phyloP scores from a whole-genome alignment of 2,797 vertebrate genomes.

The Myotis pilosus region DNA sequence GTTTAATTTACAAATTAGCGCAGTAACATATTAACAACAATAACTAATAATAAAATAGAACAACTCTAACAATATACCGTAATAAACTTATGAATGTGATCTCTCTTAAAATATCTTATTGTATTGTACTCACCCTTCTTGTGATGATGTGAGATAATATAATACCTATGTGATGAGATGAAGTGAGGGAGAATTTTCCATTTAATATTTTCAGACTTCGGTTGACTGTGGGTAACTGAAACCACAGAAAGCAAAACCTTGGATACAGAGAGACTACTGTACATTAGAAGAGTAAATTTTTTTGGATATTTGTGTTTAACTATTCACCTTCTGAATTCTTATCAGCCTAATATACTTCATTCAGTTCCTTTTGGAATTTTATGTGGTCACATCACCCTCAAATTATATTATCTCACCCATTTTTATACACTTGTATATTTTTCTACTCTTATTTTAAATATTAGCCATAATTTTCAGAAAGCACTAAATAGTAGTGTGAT shows the following conservation, averaged over 20 bases:
- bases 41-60: background rate
- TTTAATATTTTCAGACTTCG: background rate
- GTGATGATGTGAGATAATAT: background rate
- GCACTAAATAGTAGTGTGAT: background rate
- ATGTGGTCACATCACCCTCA: background rate
- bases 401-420: background rate
- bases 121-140: background rate
- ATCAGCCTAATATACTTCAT: background rate
- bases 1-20: background rate
- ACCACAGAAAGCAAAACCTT: background rate
- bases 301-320: background rate
- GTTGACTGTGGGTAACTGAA: background rate
- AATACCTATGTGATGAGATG: background rate
- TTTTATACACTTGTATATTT: background rate
- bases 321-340: background rate
- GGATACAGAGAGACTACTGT: background rate
- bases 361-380: conserved; percentile 12
- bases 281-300: background rate
- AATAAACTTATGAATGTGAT: background rate
- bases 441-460: background rate
- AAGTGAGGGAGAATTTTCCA: background rate
- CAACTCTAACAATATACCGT: background rate
- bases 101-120: background rate
- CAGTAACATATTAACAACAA: background rate
- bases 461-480: conserved; percentile 17